Evolutionary conservation across 2,113 vertebrate genomes (phyloP), one percentile per base, ranked within the genome.

Genomic region (Motacilla alba): DNA sequence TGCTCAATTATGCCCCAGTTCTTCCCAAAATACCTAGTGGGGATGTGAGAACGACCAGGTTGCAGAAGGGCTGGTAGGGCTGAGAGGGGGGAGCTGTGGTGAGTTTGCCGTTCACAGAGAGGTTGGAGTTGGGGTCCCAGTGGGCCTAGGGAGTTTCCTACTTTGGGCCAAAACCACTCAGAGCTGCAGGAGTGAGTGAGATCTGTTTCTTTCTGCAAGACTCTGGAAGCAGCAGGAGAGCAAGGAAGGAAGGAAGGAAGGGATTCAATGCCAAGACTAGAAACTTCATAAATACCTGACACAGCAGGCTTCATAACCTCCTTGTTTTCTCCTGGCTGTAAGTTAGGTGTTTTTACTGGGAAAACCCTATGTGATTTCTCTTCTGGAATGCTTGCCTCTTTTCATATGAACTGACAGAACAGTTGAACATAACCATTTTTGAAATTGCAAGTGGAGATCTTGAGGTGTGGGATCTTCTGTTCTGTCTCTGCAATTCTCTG

Each of bases 1-100:
- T n/a, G 64, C 64, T 52, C 3, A 1, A 1, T 50, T 37, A 31
- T 0, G 2, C 63, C 31, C 49, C 3, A 5, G 12, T 70, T 77
- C 52, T 74, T 77, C 44, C 39, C 3, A 12, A 63, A 79, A 68
- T 31, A 55, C 13, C 31, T 35, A 4, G 23, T 43, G 55, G 46
- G n/a, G 15, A 22, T 37, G 7, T 26, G 24, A 31, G 10, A 81
- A 39, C 0, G 0, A 23, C 27, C 31, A 31, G 18, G 19, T 26
- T 17, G 13, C 37, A 39, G 69, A 24, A 70, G 18, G 33, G 9
- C 35, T 82, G 21, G 6, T n/a, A 58, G 33, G 30, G 30, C 53
- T 49, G 19, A 22, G 30, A 62, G 63, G 6, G 9, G 35, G 24
- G 72, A 76, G 62, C 18, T 72, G 33, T 27, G 15, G 16, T 37